A percentile compares a stretch with the other conserved stretches of the same genome.
phyloP scores from a whole-genome alignment of 2,888 invertebrate species.

The Anthoptus insignis region DNA sequence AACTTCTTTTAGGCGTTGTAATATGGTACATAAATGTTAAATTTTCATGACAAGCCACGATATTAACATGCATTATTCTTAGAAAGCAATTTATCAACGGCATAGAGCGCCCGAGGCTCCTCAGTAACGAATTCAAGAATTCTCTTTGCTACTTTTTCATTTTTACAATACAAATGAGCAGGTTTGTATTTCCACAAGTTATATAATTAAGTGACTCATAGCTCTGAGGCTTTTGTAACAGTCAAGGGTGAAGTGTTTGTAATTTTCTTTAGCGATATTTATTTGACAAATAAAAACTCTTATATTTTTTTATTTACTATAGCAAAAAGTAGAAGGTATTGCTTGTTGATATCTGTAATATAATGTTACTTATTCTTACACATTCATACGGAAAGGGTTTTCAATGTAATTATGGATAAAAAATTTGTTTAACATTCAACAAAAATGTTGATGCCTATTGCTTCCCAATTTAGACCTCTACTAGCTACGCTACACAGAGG shows the following conservation, averaged over 20 bases:
- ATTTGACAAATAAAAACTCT: too few species aligned
- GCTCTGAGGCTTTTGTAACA: conserved; percentile 11
- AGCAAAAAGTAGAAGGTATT: too few species aligned
- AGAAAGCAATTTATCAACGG: conserved; percentile 4
- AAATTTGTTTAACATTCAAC: too few species aligned
- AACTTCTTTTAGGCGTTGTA: not conserved
- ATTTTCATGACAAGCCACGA: not conserved
- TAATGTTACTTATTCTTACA: too few species aligned
- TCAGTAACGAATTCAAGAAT: conserved; percentile 5
- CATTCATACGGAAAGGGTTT: too few species aligned
- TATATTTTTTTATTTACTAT: too few species aligned
- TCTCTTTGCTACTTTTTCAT: conserved; percentile 13
- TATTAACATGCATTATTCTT: conserved; percentile 2
- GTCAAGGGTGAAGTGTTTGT: conserved; percentile 10
- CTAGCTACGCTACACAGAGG: too few species aligned
- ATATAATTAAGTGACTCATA: conserved; percentile 16
- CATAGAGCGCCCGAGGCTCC: not conserved
- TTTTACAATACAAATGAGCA: conserved; percentile 17
- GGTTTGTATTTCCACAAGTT: conserved; percentile 10
- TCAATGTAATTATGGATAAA: too few species aligned
- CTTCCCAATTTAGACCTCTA: too few species aligned
- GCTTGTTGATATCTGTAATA: too few species aligned
- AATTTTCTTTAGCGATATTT: too few species aligned
- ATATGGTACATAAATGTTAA: not conserved
- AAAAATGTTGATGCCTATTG: too few species aligned